phyloP scores from a whole-genome alignment of 2,113 vertebrate species.

The Chamaea fasciata region DNA sequence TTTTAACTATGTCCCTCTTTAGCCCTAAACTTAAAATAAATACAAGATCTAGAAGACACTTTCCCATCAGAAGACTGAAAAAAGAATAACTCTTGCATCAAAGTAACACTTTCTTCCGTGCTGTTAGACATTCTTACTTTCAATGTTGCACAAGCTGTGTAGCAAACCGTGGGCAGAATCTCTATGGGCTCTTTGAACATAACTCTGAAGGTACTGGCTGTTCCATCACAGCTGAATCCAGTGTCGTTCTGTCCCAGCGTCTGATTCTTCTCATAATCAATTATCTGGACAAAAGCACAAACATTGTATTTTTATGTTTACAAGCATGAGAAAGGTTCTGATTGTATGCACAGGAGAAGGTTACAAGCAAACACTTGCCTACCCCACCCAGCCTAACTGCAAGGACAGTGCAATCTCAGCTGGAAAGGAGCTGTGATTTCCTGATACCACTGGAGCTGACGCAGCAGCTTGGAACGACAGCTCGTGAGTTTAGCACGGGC shows the following conservation, averaged over 20 bases:
- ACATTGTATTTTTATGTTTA: neutral
- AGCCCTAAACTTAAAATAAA: neutral
- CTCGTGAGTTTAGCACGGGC: accelerated
- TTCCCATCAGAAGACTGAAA: neutral
- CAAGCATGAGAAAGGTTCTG: neutral
- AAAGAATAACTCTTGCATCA: neutral
- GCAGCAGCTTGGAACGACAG: accelerated
- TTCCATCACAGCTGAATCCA: constrained; percentile 91
- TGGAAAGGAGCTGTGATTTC: neutral
- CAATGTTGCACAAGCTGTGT: constrained; percentile 90
- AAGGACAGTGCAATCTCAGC: neutral
- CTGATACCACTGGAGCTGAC: neutral
- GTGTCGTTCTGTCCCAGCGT: constrained; percentile 91
- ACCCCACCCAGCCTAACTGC: neutral
- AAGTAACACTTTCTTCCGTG: neutral
- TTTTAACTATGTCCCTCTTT: neutral
- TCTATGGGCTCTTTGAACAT: constrained; percentile 96
- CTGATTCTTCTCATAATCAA: constrained; percentile 90
- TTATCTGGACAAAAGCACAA: constrained; percentile 74
- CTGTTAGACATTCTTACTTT: constrained; percentile 73
- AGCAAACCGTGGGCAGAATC: constrained; percentile 87
- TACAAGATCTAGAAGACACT: neutral
- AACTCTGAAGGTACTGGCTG: constrained; percentile 88
- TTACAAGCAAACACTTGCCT: neutral
- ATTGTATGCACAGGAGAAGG: neutral